Percentiles rank a stretch among this genome's conserved stretches.
Evolutionary conservation across 2,888 invertebrate genomes (phyloP).

Genomic region (Metellina segmentata): DNA sequence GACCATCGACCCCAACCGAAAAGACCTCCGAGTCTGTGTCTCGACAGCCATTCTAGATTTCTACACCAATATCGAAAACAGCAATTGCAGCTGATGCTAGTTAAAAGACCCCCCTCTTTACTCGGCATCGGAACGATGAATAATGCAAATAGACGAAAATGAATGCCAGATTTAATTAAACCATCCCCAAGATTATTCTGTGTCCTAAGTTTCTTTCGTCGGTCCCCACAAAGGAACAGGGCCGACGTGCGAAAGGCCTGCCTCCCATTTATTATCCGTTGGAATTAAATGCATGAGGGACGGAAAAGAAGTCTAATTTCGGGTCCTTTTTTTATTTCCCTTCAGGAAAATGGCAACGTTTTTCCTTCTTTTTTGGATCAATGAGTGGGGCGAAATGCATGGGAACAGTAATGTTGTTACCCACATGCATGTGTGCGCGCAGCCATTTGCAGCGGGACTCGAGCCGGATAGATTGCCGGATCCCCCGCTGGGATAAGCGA

Average conservation of each 20-base stretch:
- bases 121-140: constrained; percentile 15
- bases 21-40: too few species aligned
- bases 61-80: neutral
- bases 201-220: too few species aligned
- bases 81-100: neutral
- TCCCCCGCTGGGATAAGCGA: constrained; percentile 37
- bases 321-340: neutral
- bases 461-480: constrained; percentile 43
- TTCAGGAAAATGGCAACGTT: neutral
- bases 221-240: too few species aligned
- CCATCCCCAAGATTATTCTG: constrained; percentile 12
- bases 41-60: too few species aligned
- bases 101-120: neutral
- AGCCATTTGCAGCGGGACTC: constrained; percentile 9
- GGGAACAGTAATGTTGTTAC: constrained; percentile 52
- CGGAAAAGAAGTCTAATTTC: constrained; percentile 34
- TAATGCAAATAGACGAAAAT: constrained; percentile 47
- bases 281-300: constrained; percentile 47
- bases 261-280: constrained; percentile 31
- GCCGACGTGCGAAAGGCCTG: neutral
- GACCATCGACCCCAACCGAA: too few species aligned
- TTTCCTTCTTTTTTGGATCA: constrained; percentile 33
- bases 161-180: constrained; percentile 65
- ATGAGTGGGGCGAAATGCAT: constrained; percentile 16
- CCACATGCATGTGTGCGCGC: constrained; percentile 33